Evolutionary conservation across 1,140 invertebrate genomes (phyloP).

Genomic region (Aphidius ervi): DNA sequence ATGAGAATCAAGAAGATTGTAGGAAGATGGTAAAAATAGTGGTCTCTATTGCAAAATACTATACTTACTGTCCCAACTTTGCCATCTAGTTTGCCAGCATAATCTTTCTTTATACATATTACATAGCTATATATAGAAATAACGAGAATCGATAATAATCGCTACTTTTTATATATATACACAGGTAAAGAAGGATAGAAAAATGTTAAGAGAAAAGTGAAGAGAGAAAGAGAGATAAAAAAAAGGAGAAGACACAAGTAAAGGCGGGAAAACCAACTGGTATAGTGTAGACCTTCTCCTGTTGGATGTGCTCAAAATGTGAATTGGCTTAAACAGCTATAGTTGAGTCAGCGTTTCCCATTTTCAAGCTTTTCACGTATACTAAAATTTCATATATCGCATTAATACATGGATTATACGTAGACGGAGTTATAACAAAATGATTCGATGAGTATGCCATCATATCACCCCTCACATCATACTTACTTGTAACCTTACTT

Average conservation of each 20-base stretch:
- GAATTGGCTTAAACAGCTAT: conserved; percentile 29
- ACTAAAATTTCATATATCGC: conserved; percentile 35
- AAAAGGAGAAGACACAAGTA: not conserved
- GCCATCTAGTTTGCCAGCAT: not conserved
- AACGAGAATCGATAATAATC: conserved; percentile 31
- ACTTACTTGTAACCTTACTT: too few species aligned
- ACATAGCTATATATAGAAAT: conserved; percentile 6
- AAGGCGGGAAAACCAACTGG: not conserved
- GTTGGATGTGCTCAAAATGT: conserved; percentile 31
- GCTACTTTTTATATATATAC: not conserved
- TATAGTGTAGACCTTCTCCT: not conserved
- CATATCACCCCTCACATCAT: too few species aligned
- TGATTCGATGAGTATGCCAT: conserved; percentile 15
- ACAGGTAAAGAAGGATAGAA: conserved; percentile 8
- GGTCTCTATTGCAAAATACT: too few species aligned
- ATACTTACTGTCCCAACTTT: too few species aligned
- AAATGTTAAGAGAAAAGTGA: conserved; percentile 1
- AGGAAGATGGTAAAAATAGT: too few species aligned
- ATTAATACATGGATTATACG: conserved; percentile 31
- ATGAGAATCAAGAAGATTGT: too few species aligned
- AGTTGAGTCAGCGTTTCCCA: conserved; percentile 29
- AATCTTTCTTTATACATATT: conserved; percentile 14
- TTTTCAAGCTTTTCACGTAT: conserved; percentile 30
- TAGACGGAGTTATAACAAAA: conserved; percentile 27
- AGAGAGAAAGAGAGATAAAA: not conserved